These are phyloP conservation scores for Machaerirhynchus nigripectus DNA, from an alignment of 2,113 vertebrate species.

Conservation along the genomic window DNA sequence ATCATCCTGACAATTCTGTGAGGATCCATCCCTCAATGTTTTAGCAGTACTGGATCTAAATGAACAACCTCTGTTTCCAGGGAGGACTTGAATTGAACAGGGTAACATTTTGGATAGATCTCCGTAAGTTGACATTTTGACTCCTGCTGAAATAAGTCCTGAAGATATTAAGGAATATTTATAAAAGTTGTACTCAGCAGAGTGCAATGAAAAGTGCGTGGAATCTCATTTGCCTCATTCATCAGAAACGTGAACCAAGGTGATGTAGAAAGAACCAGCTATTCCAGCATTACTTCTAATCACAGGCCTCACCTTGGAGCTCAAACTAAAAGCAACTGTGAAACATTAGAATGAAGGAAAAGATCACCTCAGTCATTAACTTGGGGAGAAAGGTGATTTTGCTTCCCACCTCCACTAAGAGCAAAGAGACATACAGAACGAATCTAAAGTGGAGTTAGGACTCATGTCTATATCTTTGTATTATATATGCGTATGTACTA, in stretches of 20 bases:
- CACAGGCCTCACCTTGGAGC: not conserved
- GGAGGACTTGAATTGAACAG: not conserved
- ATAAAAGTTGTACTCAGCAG: not conserved
- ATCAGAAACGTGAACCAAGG: not conserved
- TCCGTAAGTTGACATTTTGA: not conserved
- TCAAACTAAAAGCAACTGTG: not conserved
- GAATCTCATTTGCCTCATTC: not conserved
- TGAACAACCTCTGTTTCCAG: not conserved
- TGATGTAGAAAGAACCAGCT: not conserved
- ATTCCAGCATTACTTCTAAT: not conserved
- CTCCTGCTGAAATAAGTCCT: not conserved
- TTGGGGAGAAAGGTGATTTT: not conserved
- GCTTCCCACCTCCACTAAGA: not conserved
- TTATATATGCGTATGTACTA: not conserved
- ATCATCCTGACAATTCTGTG: not conserved
- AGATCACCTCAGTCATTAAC: not conserved
- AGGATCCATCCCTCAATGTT: not conserved
- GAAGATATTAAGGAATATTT: not conserved
- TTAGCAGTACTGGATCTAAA: not conserved
- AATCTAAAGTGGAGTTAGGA: not conserved
- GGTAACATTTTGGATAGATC: not conserved
- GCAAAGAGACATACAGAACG: not conserved
- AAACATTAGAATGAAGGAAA: not conserved
- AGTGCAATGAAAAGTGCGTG: not conserved
- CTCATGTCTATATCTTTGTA: not conserved